A percentile compares a stretch with the other conserved stretches of the same genome.
These are phyloP conservation scores for Garrulus glandarius DNA, from an alignment of 2,797 vertebrate species.

Conservation along the genomic window DNA sequence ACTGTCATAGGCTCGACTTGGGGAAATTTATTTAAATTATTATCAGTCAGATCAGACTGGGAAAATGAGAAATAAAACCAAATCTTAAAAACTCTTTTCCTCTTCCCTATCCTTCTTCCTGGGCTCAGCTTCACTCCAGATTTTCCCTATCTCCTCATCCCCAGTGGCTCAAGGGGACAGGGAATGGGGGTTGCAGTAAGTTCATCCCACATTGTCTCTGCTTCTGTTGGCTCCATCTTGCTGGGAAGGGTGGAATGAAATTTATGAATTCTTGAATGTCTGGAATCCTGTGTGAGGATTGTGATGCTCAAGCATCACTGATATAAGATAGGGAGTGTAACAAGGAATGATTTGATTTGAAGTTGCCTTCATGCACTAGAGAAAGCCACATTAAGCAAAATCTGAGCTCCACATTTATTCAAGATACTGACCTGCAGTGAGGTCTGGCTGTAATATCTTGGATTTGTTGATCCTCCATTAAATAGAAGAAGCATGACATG, in stretches of 20 bases:
- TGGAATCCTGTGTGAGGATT: neutral
- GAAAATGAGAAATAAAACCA: neutral
- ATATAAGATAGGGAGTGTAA: neutral
- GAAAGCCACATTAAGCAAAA: neutral
- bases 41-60: neutral
- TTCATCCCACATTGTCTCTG: neutral
- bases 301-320: neutral
- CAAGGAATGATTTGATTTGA: neutral
- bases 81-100: neutral
- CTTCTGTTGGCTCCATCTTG: neutral
- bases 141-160: neutral
- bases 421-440: neutral
- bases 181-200: neutral
- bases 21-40: neutral
- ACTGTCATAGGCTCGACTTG: neutral
- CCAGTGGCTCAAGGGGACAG: neutral
- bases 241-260: neutral
- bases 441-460: neutral
- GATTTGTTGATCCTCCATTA: neutral
- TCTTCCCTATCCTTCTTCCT: neutral
- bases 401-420: neutral
- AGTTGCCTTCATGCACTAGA: neutral
- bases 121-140: neutral
- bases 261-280: neutral
- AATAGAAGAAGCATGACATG: neutral